A percentile compares a stretch with the other conserved stretches of the same genome.
Conservation (phyloP, 2,888 invertebrate species). For the Apocheima hispidaria region DNA sequence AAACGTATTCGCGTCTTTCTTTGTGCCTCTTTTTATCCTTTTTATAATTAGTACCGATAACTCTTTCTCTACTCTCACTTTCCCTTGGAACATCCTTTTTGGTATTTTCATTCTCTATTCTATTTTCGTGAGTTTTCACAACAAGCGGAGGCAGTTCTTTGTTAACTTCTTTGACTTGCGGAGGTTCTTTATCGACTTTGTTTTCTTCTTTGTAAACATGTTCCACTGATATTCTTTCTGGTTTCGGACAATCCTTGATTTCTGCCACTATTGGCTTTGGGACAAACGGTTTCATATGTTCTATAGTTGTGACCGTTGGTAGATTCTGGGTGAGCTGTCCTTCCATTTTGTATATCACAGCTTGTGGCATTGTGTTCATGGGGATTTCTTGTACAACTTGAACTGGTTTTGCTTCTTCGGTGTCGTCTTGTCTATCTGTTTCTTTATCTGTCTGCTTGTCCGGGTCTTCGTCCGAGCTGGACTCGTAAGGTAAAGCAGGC, state of each 20-base stretch:
- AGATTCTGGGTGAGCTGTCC: conserved; percentile 56
- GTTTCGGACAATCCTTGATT: conserved; percentile 47
- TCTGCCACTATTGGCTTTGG: conserved; percentile 46
- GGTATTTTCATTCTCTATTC: conserved; percentile 38
- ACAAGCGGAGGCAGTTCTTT: conserved; percentile 33
- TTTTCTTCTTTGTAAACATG: conserved; percentile 27
- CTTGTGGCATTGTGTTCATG: conserved; percentile 59
- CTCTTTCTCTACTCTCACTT: conserved; percentile 40
- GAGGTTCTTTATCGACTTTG: conserved; percentile 34
- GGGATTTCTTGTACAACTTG: conserved; percentile 38
- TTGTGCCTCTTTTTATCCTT: conserved; percentile 65
- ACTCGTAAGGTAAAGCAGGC: conserved; percentile 91
- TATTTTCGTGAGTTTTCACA: conserved; percentile 43
- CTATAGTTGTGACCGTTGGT: conserved; percentile 54
- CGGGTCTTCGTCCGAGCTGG: conserved; percentile 89
- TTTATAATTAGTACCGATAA: conserved; percentile 46
- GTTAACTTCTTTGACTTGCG: conserved; percentile 19
- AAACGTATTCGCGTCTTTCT: conserved; percentile 61
- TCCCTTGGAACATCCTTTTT: conserved; percentile 32
- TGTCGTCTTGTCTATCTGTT: conserved; percentile 44
- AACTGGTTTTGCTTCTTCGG: conserved; percentile 39
- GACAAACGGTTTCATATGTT: conserved; percentile 38
- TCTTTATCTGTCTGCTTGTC: conserved; percentile 56
- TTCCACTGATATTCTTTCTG: conserved; percentile 43
- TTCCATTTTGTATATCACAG: conserved; percentile 74